Base-by-base conservation (phyloP, 2,888 invertebrate species). In the Marronus borbonicus region DNA sequence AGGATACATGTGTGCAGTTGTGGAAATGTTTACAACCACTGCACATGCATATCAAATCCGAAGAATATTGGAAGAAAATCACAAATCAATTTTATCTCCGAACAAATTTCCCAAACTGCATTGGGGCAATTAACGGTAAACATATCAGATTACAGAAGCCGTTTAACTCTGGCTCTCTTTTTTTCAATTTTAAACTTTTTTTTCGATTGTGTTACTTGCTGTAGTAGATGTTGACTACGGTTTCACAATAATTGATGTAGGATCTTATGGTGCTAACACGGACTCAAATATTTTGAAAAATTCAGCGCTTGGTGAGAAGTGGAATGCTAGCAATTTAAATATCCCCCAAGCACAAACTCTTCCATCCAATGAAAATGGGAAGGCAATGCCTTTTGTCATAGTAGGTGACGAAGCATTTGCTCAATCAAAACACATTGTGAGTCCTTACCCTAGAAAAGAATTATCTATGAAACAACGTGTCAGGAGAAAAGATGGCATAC, bases 1-100 rank as follows among this genome's bases (percentile, higher is more conserved):
- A 76, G 20, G 78, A 78, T 44, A 78, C 78, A 65, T 78, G 76
- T 78, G 66, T 65, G 50, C 64, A 76, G 50, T 28, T 78, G 2
- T 78, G 78, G 74, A 17, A 39, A 58, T 72, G 60, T 36, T 79
- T 76, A 49, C 50, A 69, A 70, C 76, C 76, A 24, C n/a, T 76
- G 7, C 70, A 64, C 20, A 76, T 79, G 79, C 50, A 64, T 68
- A 17, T 17, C 17, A 70, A 39, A 70, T 31, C 66, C 5, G 68
- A 76, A 60, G 76, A 78, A n/a, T 24, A 76, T 39, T 78, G 76
- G 69, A 36, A 66, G 8, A 39, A 36, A 36, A 78, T 76, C 65
- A 55, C 78, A 7, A 66, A 14, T 55, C 7, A 78, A 49, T 68
- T 76, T 76, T 50, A 78, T 76, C 62, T 76, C 7, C 49, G 20